A percentile compares a stretch with the other conserved stretches of the same genome.
Conservation (phyloP, 2,113 vertebrate genomes). For the Nesospiza acunhae region DNA sequence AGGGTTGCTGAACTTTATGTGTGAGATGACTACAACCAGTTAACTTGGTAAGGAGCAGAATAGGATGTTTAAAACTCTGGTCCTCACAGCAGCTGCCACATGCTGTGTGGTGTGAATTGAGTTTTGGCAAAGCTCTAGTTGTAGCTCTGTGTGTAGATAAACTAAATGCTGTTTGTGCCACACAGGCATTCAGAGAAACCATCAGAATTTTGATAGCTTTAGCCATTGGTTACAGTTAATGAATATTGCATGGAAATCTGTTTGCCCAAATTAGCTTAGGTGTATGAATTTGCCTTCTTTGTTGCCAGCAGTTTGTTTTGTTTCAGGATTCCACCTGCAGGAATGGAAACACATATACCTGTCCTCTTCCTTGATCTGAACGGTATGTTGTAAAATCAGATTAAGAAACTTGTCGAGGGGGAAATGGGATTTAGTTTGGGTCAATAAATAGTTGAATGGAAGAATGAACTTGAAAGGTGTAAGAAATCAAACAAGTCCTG, state of each 20-base stretch:
- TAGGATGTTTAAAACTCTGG: background rate
- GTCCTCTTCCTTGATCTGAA: conserved; percentile 97
- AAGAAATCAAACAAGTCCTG: background rate
- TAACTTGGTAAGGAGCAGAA: background rate
- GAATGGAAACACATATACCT: conserved; percentile 95
- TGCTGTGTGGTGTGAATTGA: background rate
- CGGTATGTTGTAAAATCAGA: conserved; percentile 75
- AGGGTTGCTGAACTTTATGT: background rate
- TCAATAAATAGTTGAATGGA: background rate
- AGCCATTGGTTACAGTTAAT: background rate
- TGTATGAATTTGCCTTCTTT: background rate
- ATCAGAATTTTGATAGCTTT: background rate
- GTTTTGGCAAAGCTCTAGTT: background rate
- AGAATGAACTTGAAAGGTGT: background rate
- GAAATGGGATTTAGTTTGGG: background rate
- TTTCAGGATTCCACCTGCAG: conserved; percentile 88
- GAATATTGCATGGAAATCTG: background rate
- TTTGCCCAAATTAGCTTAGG: background rate
- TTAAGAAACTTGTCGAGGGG: background rate
- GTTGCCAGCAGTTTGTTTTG: conserved; percentile 47
- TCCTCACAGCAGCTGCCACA: background rate
- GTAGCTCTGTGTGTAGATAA: background rate
- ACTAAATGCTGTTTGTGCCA: background rate
- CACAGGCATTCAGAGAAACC: background rate
- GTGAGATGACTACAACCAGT: background rate